Base-by-base conservation (phyloP, 2,888 invertebrate species). In the Amiota mariae region DNA sequence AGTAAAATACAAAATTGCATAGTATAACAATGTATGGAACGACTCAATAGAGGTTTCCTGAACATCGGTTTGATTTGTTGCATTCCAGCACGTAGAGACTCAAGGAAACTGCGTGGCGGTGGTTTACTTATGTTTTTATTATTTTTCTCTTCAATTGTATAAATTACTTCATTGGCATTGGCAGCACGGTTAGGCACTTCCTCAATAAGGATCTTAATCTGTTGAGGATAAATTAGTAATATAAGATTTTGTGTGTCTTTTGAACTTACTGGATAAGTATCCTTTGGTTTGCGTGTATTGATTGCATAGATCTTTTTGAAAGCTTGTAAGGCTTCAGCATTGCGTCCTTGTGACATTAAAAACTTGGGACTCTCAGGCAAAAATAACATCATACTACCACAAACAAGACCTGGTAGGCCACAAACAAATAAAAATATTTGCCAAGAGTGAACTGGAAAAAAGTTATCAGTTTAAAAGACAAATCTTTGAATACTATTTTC, bases 31-130 rank as follows among this genome's bases (percentile, higher is more conserved):
- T 94, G 90, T 12, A 93, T 63, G 0, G 95, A 91, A 88, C 93
- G 92, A 0, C 90, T 88, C 3, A 93, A 80, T 81, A 94, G 91
- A 0, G 94, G 94, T 1, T 92, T 91, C 18, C 87, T 90, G 87
- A 95, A 93, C 79, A 95, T 90, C 0, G 94, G 94, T 54, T 91
- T 91, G 75, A 94, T 90, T 88, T 95, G 94, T 0, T 90, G 87
- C 75, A 91, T 90, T 0, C 94, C 94, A 2, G 92, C 92, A 9
- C 91, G 90, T 18, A 94, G 70, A 15, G 86, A 85, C 70, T 87
- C 78, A 0, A 77, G 18, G 13, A 85, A 74, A 10, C 78, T 81
- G 11, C 85, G 81, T 3, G 80, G 78, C 1, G 71, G 18, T 1
- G 47, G 73, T 15, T 72, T 75, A 1, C 8, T 36, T 36, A 18